Evolutionary conservation across 2,113 vertebrate species (phyloP), one percentile per base, ranked within the genome.

Genomic region (Lanius collurio): DNA sequence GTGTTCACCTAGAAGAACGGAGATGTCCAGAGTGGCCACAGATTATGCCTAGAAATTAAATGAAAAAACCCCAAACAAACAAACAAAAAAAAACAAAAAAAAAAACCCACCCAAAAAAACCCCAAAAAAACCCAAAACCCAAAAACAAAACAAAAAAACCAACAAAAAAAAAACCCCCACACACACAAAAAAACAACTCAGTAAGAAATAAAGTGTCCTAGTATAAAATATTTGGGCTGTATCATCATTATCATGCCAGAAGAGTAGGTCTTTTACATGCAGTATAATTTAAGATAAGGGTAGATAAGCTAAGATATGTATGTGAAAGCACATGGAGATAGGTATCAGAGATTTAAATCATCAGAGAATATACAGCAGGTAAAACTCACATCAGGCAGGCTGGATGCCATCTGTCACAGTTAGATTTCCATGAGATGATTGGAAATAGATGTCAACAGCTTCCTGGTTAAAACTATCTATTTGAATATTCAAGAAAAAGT

Each of bases 401-500:
- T 81, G 52, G 82, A 84, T 90, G 52, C 68, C 64, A 81, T 95
- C 62, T 96, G 75, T 91, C 68, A 41, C 39, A 68, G 42, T 92
- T 60, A 83, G 21, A 1, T 87, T 96, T 96, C 35, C 57, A 92
- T 44, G 47, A 81, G 23, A 82, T 82, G 67, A 94, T 68, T 93
- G 37, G 64, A 95, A 95, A 94, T 75, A 91, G 26, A 74, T 92
- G 49, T 73, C 57, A 56, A n/a, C 46, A 93, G 17, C 28, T 89
- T 93, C 49, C 69, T 79, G 82, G 30, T 93, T 96, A 93, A 89
- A 87, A 92, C 10, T 31, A 47, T 65, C 53, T 84, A 31, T 87
- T 62, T 90, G 52, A 93, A 71, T 86, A 89, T 90, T 95, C 75
- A 83, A 90, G 87, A 78, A 85, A 76, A 92, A 95, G 18, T 62